phyloP scores from a whole-genome alignment of 2,888 invertebrate species.

The Dasysyrphus albostriatus region DNA sequence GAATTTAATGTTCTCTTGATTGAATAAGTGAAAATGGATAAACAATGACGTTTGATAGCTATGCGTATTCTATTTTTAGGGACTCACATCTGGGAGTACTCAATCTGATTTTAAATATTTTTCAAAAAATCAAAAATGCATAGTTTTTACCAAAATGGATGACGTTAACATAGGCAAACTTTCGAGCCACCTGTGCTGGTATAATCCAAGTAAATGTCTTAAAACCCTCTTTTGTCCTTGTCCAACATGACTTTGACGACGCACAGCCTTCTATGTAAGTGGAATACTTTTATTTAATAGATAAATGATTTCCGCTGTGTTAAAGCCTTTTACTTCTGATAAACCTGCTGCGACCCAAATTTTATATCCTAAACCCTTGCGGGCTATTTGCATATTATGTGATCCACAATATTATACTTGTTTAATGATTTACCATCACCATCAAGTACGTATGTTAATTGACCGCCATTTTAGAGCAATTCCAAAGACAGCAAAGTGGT shows the following conservation, averaged over 20 bases:
- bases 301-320: conserved; percentile 6
- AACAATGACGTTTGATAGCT: too few relatives aligned
- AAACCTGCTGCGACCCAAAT: conserved; percentile 5
- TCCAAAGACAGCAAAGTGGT: conserved; percentile 28
- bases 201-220: not conserved
- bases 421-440: conserved; percentile 55
- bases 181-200: not conserved
- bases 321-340: not conserved
- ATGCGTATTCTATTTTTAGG: too few relatives aligned
- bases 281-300: not conserved
- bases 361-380: not conserved
- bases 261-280: not conserved
- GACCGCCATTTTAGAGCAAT: conserved; percentile 56
- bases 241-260: not conserved
- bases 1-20: too few relatives aligned
- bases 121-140: too few relatives aligned
- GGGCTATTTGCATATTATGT: conserved; percentile 41
- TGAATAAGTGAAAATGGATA: too few relatives aligned
- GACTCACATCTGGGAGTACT: too few relatives aligned
- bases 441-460: conserved; percentile 70
- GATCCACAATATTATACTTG: conserved; percentile 5
- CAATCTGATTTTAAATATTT: too few relatives aligned
- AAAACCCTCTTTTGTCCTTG: not conserved
- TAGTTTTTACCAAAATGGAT: too few relatives aligned
- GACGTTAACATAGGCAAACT: not conserved